Conservation (phyloP, 2,797 vertebrate species). For the Anolis apletophallus region DNA sequence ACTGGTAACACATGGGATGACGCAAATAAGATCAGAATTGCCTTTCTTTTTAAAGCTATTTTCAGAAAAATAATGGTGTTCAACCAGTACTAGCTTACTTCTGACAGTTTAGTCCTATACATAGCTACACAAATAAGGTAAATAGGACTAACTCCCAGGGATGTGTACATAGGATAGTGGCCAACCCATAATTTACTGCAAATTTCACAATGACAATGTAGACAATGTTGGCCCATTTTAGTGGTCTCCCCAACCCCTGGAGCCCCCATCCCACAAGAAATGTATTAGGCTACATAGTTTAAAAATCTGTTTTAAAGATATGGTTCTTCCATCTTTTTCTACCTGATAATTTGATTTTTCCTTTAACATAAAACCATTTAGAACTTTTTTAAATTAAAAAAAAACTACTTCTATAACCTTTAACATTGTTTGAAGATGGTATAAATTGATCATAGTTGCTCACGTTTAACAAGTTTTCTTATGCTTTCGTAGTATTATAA, state of each 20-base stretch:
- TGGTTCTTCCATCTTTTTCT: no score
- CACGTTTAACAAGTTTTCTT: no score
- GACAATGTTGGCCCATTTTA: no score
- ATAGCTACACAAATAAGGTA: neutral
- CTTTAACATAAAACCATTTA: no score
- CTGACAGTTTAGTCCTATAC: neutral
- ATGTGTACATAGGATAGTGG: neutral
- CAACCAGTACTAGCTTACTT: neutral
- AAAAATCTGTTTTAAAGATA: neutral
- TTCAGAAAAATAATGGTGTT: slow-evolving; percentile 11
- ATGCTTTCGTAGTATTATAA: no score
- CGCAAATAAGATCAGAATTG: neutral
- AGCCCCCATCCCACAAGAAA: neutral
- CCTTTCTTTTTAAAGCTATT: slow-evolving; percentile 30
- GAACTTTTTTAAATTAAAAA: no score
- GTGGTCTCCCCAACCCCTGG: neutral
- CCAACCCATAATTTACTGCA: no score
- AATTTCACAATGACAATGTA: no score
- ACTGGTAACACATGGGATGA: slow-evolving; percentile 9
- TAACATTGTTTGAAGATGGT: no score
- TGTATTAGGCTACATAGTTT: neutral
- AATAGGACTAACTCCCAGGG: neutral
- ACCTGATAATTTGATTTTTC: no score
- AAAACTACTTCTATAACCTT: no score
- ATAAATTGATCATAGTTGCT: no score